Evolutionary conservation across 2,113 vertebrate species (phyloP).

Genomic region (Corythaeola cristata): DNA sequence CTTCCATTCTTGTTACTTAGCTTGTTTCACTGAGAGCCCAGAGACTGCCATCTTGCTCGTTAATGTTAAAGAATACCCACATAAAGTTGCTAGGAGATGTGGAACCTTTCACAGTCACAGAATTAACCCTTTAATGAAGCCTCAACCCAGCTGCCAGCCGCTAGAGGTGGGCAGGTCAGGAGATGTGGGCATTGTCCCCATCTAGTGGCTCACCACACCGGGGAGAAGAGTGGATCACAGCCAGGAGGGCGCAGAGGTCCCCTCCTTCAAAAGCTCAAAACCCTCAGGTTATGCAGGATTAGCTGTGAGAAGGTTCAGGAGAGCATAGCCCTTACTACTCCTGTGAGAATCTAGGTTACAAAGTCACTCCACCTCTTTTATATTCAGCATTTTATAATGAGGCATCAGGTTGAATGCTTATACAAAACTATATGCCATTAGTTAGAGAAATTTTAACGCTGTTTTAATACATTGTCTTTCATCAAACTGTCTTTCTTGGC

Average conservation of each 20-base stretch:
- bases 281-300: neutral
- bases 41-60: neutral
- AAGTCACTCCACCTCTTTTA: neutral
- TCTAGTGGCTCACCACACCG: slow-evolving; percentile 28
- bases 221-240: neutral
- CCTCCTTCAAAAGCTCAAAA: neutral
- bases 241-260: neutral
- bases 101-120: neutral
- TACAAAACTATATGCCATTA: neutral
- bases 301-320: neutral
- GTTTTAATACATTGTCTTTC: neutral
- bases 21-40: neutral
- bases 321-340: neutral
- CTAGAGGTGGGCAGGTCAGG: neutral
- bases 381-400: neutral
- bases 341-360: neutral
- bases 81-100: neutral
- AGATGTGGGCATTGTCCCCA: slow-evolving; percentile 39
- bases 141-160: neutral
- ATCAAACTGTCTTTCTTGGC: neutral
- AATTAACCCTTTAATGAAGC: neutral
- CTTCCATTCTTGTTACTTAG: neutral
- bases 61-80: neutral
- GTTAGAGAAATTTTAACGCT: neutral
- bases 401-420: neutral